Evolutionary conservation across 1,140 invertebrate genomes (phyloP), one percentile per base, ranked within the genome.

Genomic region (Pseudomyrmex sp.): DNA sequence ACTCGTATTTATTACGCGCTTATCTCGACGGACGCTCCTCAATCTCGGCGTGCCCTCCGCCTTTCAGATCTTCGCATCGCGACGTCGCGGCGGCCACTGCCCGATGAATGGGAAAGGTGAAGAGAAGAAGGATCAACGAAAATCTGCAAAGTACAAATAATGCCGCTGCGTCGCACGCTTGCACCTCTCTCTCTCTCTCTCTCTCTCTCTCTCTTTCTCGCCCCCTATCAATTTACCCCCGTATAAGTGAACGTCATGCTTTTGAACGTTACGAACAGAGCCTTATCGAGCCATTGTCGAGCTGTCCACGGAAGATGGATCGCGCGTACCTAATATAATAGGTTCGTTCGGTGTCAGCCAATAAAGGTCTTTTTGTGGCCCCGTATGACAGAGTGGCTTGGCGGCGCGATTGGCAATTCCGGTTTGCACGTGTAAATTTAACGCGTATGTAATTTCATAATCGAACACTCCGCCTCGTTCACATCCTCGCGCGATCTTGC

Each of bases 291-390:
- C 85, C 77, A 94, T 94, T 94, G 93, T 93, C 65, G 79, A 75
- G 70, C 91, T 91, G 93, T 94, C 89, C 83, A 65, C 76, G 61
- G 59, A 89, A 94, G 93, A 94, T 93, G 93, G 93, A 94, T 94
- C 92, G 90, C 92, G 89, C 89, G 87, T 91, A 86, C 61, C 74
- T 91, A 91, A 92, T 92, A 92, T 92, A 94, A 94, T 93, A 90
- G 89, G 72, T 50, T 35, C 76, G 76, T 77, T 85, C 91, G 90
- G 76, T 91, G 92, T 92, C 93, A 90, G 76, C 86, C 90, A 93
- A 93, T 93, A 93, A 93, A 92, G 89, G 89, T 84, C 91, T 92
- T 93, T 93, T 93, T 93, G 92, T 92, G 35, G 83, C 48, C 4
- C 44, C 44, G 61, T 72, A 92, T 93, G 93, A 94, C 90, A 82